Conservation (phyloP, 2,113 vertebrate genomes). For the Rhineura floridana region DNA sequence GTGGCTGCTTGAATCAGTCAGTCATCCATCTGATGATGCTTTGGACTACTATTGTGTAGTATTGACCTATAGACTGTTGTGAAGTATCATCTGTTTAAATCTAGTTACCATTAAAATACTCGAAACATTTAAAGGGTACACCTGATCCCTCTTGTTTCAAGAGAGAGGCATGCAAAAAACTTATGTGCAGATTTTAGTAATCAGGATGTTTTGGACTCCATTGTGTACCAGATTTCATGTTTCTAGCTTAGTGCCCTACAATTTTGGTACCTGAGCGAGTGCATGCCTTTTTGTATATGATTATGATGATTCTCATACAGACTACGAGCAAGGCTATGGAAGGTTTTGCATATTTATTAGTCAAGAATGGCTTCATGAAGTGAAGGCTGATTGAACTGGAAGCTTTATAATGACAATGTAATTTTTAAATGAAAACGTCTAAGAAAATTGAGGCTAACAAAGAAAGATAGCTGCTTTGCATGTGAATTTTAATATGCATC, state of each 20-base stretch:
- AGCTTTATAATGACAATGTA: not conserved
- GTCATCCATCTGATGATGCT: not conserved
- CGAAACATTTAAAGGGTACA: not conserved
- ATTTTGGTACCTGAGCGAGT: too few species aligned
- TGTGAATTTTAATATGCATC: slow-evolving; percentile 24
- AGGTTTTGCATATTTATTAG: slow-evolving; percentile 9
- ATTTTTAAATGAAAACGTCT: slow-evolving; percentile 51
- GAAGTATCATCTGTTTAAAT: not conserved
- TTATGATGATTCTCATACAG: not conserved
- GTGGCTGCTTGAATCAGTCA: not conserved
- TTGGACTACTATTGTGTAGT: not conserved
- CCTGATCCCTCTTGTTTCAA: not conserved
- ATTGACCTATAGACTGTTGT: not conserved
- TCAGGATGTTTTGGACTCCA: not conserved
- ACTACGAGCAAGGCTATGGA: not conserved
- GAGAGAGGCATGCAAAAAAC: not conserved
- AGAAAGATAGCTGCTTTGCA: slow-evolving; percentile 44
- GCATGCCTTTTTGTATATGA: not conserved
- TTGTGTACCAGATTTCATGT: not conserved
- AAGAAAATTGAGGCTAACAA: slow-evolving; percentile 48
- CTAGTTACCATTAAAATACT: not conserved
- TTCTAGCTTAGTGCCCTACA: not conserved
- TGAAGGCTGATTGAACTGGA: slow-evolving; percentile 30
- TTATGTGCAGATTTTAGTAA: not conserved
- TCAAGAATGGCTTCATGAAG: slow-evolving; percentile 8